phyloP scores from a whole-genome alignment of 92 coral and sea anemone genomes.

The Heliopora coerulea region DNA sequence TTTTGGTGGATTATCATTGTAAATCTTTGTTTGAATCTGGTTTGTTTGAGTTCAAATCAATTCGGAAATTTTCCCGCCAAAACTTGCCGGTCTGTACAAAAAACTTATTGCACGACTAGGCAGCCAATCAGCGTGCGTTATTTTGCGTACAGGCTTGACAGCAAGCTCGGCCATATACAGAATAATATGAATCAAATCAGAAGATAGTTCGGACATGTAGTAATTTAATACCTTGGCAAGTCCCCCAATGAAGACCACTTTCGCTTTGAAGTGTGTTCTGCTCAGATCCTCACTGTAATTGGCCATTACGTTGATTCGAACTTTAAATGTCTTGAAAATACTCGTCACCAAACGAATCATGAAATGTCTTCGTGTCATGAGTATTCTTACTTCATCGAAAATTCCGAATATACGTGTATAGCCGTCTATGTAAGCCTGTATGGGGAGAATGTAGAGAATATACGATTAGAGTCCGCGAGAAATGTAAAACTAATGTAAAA shows the following conservation, averaged over 20 bases:
- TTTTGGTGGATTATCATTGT: no score
- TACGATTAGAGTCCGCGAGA: neutral
- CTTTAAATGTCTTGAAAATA: slow-evolving; percentile 68
- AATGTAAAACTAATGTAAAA: no score
- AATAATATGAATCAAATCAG: no score
- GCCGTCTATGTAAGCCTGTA: slow-evolving; percentile 74
- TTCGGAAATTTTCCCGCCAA: no score
- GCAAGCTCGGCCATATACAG: no score
- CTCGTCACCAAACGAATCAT: slow-evolving; percentile 72
- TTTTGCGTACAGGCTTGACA: no score
- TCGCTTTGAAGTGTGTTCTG: slow-evolving; percentile 78
- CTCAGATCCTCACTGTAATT: slow-evolving; percentile 78
- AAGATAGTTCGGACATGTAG: no score
- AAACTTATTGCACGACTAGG: no score
- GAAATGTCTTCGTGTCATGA: slow-evolving; percentile 66
- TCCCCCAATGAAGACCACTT: slow-evolving; percentile 69
- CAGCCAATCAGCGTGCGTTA: no score
- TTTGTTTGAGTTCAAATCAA: no score
- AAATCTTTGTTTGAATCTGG: no score
- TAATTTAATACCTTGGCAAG: slow-evolving; percentile 72
- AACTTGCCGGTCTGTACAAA: no score
- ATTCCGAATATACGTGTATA: slow-evolving; percentile 83
- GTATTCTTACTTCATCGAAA: slow-evolving; percentile 78
- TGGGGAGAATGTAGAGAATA: neutral
- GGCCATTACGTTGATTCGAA: slow-evolving; percentile 66